Conservation (phyloP, 2,113 vertebrate species). For the Pagrus major region DNA sequence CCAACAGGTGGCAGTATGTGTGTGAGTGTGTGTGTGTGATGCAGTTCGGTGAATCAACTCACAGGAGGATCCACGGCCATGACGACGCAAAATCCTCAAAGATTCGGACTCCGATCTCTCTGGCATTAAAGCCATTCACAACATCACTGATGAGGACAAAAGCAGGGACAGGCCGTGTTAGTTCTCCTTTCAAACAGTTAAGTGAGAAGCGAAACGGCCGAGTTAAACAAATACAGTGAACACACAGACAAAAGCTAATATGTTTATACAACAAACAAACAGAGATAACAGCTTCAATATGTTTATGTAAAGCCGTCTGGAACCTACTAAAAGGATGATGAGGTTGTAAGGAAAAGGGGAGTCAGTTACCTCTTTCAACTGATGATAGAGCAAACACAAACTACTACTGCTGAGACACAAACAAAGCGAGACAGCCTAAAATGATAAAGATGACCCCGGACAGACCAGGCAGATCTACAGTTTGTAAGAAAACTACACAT, state of each 20-base stretch:
- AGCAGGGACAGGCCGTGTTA: background rate
- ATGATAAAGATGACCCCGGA: background rate
- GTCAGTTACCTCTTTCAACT: background rate
- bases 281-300: background rate
- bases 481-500: background rate
- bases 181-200: background rate
- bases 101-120: constrained; percentile 86
- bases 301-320: background rate
- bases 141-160: constrained; percentile 60
- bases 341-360: background rate
- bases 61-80: constrained; percentile 94
- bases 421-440: background rate
- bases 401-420: background rate
- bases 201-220: background rate
- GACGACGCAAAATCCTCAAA: constrained; percentile 91
- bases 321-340: background rate
- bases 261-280: background rate
- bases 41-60: constrained; percentile 72
- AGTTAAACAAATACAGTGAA: background rate
- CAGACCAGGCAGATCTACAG: background rate
- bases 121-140: constrained; percentile 81
- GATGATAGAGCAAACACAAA: background rate
- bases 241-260: background rate
- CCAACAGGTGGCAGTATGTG: constrained; percentile 46
- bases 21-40: background rate